These are phyloP conservation scores for Elymnias hypermnestra DNA, from an alignment of 1,140 invertebrate species.

Conservation along the genomic window DNA sequence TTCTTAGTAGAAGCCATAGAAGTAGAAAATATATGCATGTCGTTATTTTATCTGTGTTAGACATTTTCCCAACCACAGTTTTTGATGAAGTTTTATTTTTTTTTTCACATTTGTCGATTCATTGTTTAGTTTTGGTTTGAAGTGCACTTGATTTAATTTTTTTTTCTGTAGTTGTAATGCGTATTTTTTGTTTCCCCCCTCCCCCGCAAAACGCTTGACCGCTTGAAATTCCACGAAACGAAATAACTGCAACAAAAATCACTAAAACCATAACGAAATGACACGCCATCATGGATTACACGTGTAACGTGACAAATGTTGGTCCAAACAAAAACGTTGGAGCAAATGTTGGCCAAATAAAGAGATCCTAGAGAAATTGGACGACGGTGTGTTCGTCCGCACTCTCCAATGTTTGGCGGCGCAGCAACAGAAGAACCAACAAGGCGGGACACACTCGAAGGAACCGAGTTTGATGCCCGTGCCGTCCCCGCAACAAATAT, in stretches of 20 bases:
- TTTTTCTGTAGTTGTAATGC: conserved; percentile 76
- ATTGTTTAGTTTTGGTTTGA: conserved; percentile 28
- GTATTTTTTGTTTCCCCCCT: conserved; percentile 70
- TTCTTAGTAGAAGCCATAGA: conserved; percentile 59
- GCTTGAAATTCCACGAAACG: conserved; percentile 73
- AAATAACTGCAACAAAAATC: conserved; percentile 54
- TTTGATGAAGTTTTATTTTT: conserved; percentile 33
- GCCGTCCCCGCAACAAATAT: conserved; percentile 96
- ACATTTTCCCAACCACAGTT: conserved; percentile 74
- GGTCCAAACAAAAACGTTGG: conserved; percentile 17
- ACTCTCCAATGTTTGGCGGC: conserved; percentile 87
- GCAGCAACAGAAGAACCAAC: conserved; percentile 81
- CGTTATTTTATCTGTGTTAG: conserved; percentile 58
- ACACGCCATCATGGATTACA: conserved; percentile 14
- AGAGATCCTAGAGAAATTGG: conserved; percentile 75
- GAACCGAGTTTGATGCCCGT: conserved; percentile 96
- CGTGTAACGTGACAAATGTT: no score
- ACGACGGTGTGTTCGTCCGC: conserved; percentile 88
- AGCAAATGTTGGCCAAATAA: conserved; percentile 40
- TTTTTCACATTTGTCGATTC: conserved; percentile 23
- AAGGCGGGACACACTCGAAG: conserved; percentile 74
- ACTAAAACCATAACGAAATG: conserved; percentile 24
- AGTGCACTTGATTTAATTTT: conserved; percentile 39
- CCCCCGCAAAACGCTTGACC: conserved; percentile 69
- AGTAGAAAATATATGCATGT: conserved; percentile 54